Percentiles rank a stretch among this genome's conserved stretches.
phyloP scores from a whole-genome alignment of 2,113 vertebrate species.

The Hyla sarda region DNA sequence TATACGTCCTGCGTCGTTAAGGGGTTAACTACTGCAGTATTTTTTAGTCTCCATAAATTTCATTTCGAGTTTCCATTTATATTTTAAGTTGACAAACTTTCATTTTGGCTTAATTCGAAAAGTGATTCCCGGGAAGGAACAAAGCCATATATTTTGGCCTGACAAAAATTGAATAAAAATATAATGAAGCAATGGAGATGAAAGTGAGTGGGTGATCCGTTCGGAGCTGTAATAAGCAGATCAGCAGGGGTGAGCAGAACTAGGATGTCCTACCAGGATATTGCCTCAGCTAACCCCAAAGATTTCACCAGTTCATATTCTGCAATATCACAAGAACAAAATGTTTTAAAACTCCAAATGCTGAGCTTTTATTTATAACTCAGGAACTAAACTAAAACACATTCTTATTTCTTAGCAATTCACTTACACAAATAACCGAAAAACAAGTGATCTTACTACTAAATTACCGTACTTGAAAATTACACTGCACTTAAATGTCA shows the following conservation, averaged over 20 bases:
- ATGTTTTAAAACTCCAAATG: background rate
- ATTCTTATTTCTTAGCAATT: background rate
- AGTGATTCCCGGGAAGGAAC: conserved; percentile 37
- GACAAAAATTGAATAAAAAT: conserved; percentile 48
- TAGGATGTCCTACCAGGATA: background rate
- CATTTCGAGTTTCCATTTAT: conserved; percentile 40
- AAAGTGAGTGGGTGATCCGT: conserved; percentile 34
- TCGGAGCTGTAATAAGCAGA: conserved; percentile 38
- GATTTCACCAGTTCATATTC: conserved; percentile 2
- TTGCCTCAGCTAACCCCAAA: conserved; percentile 10
- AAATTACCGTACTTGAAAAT: too few species aligned
- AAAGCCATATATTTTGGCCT: conserved; percentile 42
- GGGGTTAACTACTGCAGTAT: too few species aligned
- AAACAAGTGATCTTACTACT: background rate
- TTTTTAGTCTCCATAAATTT: background rate
- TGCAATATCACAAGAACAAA: background rate
- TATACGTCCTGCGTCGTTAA: too few species aligned
- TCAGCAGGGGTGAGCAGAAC: conserved; percentile 40
- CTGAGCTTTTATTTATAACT: background rate
- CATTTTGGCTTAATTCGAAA: conserved; percentile 40
- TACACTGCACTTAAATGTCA: too few species aligned
- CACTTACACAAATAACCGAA: background rate
- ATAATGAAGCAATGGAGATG: conserved; percentile 45
- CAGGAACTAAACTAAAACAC: background rate
- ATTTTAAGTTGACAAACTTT: conserved; percentile 54